Percentiles rank a stretch among this genome's conserved stretches.
Conservation (phyloP, 1,140 invertebrate genomes). For the Drosophila lacertosa region DNA sequence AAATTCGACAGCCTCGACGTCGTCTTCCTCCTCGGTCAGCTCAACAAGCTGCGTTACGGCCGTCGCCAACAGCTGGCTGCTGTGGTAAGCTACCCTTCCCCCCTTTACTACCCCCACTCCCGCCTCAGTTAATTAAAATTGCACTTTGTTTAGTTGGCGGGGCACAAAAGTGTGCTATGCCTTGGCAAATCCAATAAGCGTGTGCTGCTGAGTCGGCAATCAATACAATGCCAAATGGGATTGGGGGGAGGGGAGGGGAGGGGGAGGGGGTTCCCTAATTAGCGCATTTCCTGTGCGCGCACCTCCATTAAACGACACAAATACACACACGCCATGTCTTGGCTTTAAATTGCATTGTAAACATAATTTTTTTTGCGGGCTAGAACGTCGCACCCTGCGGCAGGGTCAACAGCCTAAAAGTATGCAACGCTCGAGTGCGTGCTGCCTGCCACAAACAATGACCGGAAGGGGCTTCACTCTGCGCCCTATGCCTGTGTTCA, state of each 20-base stretch:
- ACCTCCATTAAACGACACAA: conserved; percentile 29
- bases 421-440: conserved; percentile 62
- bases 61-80: conserved; percentile 46
- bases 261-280: conserved; percentile 30
- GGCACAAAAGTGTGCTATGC: conserved; percentile 48
- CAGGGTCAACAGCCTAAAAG: conserved; percentile 76
- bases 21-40: conserved; percentile 45
- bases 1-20: conserved; percentile 49
- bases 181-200: conserved; percentile 62
- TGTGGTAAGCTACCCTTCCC: conserved; percentile 49
- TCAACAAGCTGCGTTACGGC: conserved; percentile 37
- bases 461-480: conserved; percentile 37
- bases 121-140: conserved; percentile 63
- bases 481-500: conserved; percentile 4
- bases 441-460: conserved; percentile 45
- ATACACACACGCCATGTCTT: conserved; percentile 5
- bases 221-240: conserved; percentile 50
- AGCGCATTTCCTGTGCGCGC: conserved; percentile 21
- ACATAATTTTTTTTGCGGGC: conserved; percentile 46
- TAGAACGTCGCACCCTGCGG: background rate
- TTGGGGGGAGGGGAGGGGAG: background rate
- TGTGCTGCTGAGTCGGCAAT: conserved; percentile 47
- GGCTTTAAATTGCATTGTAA: conserved; percentile 54
- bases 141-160: conserved; percentile 57
- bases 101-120: background rate